Evolutionary conservation across 1,140 invertebrate species (phyloP).

Genomic region (Scylla paramamosain): DNA sequence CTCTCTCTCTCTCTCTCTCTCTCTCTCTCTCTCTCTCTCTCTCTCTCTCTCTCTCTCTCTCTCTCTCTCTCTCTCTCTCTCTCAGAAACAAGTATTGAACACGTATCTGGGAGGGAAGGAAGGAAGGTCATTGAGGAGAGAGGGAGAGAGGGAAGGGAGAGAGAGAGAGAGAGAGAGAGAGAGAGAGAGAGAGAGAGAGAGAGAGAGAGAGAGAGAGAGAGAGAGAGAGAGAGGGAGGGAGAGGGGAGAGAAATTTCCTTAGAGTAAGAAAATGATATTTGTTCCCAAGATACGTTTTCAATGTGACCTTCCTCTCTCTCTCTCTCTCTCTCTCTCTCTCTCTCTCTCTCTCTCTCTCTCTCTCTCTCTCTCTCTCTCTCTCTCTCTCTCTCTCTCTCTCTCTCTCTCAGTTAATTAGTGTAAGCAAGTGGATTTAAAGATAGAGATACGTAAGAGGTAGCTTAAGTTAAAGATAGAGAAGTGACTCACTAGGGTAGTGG

Average conservation of each 20-base stretch:
- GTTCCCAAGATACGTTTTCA: not conserved
- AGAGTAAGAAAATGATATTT: not conserved
- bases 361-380: too few relatives aligned
- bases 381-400: too few relatives aligned
- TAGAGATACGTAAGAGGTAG: not conserved
- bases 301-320: too few relatives aligned
- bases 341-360: too few relatives aligned
- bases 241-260: not conserved
- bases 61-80: not conserved
- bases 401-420: too few relatives aligned
- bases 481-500: too few relatives aligned
- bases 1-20: conserved; percentile 24
- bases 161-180: not conserved
- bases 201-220: not conserved
- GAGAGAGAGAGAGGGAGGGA: not conserved
- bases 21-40: conserved; percentile 45
- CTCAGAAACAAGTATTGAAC: not conserved
- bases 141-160: not conserved
- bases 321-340: too few relatives aligned
- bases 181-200: not conserved
- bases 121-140: not conserved
- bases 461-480: too few relatives aligned
- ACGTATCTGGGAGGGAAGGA: not conserved
- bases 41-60: conserved; percentile 13
- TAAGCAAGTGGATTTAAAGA: too few relatives aligned